Percentiles rank a stretch among this genome's conserved stretches.
phyloP scores from a whole-genome alignment of 2,797 vertebrate genomes.

The Heliangelus exortis region DNA sequence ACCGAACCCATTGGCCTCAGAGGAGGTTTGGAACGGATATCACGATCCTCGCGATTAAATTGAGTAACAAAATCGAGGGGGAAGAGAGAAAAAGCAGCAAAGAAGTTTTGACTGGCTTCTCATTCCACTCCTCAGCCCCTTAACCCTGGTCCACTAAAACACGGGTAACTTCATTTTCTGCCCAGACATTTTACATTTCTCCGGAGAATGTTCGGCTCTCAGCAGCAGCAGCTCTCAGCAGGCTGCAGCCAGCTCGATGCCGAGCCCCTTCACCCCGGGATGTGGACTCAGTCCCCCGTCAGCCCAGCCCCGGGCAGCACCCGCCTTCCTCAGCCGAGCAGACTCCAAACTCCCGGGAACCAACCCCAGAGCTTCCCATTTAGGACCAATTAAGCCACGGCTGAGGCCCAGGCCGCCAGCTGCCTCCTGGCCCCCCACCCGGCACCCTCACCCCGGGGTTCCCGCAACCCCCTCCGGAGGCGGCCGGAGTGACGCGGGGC shows the following conservation, averaged over 20 bases:
- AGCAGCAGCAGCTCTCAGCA: neutral
- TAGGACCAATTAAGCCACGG: too few relatives aligned
- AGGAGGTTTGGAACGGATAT: neutral
- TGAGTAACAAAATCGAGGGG: neutral
- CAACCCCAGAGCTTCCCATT: neutral
- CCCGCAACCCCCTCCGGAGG: neutral
- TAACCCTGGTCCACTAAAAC: neutral
- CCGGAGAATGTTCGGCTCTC: neutral
- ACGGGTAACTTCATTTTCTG: neutral
- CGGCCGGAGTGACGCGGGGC: neutral
- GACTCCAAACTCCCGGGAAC: neutral
- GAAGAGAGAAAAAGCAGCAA: neutral
- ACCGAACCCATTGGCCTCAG: rapidly evolving
- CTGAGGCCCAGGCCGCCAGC: neutral
- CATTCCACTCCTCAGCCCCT: neutral
- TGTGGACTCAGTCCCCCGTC: rapidly evolving
- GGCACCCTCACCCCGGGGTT: neutral
- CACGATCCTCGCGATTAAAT: rapidly evolving
- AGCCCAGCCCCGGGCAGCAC: neutral
- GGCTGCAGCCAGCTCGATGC: neutral
- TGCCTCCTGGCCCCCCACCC: rapidly evolving
- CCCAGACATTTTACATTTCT: neutral
- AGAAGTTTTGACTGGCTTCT: neutral
- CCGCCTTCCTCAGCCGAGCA: neutral
- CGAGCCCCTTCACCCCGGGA: neutral